These are phyloP conservation scores for Eupeodes luniger DNA, from an alignment of 2,888 invertebrate species.

Conservation along the genomic window DNA sequence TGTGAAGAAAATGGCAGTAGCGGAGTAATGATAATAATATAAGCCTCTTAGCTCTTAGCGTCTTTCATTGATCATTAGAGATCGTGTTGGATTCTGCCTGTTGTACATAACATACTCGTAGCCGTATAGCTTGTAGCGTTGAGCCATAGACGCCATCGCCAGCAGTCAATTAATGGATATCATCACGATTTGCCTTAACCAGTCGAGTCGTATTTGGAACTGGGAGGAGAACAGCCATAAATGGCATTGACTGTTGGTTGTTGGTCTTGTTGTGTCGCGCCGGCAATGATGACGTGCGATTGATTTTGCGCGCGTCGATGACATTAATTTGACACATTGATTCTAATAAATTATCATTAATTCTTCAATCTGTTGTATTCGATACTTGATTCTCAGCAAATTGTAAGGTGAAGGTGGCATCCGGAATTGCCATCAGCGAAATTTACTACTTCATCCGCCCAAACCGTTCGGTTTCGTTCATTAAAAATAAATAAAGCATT, in stretches of 20 bases:
- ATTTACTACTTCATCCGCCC: not conserved
- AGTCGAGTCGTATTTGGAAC: constrained; percentile 27
- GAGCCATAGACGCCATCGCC: constrained; percentile 29
- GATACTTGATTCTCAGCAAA: constrained; percentile 46
- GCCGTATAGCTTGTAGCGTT: not conserved
- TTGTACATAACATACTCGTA: no score
- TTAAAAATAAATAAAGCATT: constrained; percentile 18
- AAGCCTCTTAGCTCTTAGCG: constrained; percentile 59
- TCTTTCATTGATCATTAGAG: constrained; percentile 72
- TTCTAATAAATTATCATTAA: constrained; percentile 48
- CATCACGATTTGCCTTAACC: constrained; percentile 62
- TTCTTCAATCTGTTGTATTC: constrained; percentile 15
- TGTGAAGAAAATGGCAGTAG: constrained; percentile 59
- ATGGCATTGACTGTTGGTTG: constrained; percentile 33
- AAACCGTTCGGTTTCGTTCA: constrained; percentile 34
- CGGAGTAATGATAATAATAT: constrained; percentile 63
- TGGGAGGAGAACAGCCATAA: constrained; percentile 27
- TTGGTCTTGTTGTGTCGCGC: constrained; percentile 21
- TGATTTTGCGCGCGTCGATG: constrained; percentile 64
- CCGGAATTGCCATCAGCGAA: constrained; percentile 34
- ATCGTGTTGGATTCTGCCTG: constrained; percentile 61
- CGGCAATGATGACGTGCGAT: constrained; percentile 34
- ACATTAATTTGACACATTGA: constrained; percentile 67
- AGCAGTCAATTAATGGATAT: constrained; percentile 63
- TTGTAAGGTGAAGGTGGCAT: constrained; percentile 30